phyloP scores from a whole-genome alignment of 2,888 invertebrate genomes.

The Sinopyrophorus schimmeli region DNA sequence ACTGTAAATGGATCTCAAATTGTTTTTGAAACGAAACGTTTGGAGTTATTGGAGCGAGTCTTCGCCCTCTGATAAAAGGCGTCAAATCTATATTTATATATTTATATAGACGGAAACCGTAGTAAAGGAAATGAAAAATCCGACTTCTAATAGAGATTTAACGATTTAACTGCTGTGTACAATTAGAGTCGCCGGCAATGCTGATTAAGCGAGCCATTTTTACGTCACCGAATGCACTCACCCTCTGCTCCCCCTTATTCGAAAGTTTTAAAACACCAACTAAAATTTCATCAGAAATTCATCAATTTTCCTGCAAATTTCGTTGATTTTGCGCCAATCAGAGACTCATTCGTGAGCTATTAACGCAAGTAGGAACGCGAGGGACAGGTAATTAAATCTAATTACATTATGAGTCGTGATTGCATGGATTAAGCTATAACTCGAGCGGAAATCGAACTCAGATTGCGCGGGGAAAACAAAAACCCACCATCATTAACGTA shows the following conservation, averaged over 20 bases:
- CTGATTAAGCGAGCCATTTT: too few relatives aligned
- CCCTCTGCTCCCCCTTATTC: too few relatives aligned
- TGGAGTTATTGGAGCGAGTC: slow-evolving; percentile 21
- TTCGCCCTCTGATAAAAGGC: slow-evolving; percentile 18
- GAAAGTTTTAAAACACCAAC: too few relatives aligned
- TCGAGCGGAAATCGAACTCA: slow-evolving; percentile 49
- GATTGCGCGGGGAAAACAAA: slow-evolving; percentile 41
- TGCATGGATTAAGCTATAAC: slow-evolving; percentile 48
- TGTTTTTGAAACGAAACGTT: slow-evolving; percentile 32
- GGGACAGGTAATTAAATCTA: slow-evolving; percentile 41
- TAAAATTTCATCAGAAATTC: slow-evolving; percentile 30
- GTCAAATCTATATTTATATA: slow-evolving; percentile 4
- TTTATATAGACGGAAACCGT: slow-evolving; percentile 7
- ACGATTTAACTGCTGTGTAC: slow-evolving; percentile 15
- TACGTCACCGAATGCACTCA: too few relatives aligned
- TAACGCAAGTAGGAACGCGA: slow-evolving; percentile 31
- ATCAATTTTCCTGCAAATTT: slow-evolving; percentile 30
- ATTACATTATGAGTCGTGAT: slow-evolving; percentile 50
- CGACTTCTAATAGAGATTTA: slow-evolving; percentile 22
- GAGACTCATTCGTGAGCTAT: slow-evolving; percentile 30
- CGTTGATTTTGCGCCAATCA: slow-evolving; percentile 30
- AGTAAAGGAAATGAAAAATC: slow-evolving; percentile 27
- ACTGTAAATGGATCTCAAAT: slow-evolving; percentile 36
- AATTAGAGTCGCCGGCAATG: slow-evolving; percentile 20
- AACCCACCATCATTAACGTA: slow-evolving; percentile 33